These are phyloP conservation scores for Fulmarus glacialis DNA, from an alignment of 2,113 vertebrate species.

Conservation along the genomic window DNA sequence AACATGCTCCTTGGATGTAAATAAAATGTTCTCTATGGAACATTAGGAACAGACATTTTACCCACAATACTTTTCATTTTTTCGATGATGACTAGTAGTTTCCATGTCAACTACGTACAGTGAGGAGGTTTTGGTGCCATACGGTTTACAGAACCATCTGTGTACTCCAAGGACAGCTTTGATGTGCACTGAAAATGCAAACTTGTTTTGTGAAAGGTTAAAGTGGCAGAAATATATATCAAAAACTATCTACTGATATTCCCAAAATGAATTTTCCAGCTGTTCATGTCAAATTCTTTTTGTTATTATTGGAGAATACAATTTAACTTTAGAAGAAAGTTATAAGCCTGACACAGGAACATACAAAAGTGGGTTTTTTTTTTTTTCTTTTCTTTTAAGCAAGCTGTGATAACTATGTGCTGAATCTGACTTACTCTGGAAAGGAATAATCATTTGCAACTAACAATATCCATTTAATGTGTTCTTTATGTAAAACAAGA, in stretches of 20 bases:
- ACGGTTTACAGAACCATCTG: constrained; percentile 79
- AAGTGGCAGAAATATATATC: constrained; percentile 4
- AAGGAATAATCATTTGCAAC: neutral
- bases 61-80: neutral
- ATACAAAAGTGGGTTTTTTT: neutral
- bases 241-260: neutral
- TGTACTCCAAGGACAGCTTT: constrained; percentile 72
- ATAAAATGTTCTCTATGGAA: neutral
- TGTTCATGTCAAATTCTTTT: constrained; percentile 13
- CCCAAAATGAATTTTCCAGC: constrained; percentile 38
- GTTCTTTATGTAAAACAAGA: neutral
- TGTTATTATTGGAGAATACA: neutral
- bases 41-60: neutral
- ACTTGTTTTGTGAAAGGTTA: constrained; percentile 70
- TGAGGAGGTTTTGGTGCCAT: constrained; percentile 66
- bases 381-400: neutral
- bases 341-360: neutral
- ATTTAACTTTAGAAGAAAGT: constrained; percentile 9
- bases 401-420: neutral
- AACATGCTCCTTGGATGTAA: neutral
- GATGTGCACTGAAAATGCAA: constrained; percentile 72
- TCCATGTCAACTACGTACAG: neutral
- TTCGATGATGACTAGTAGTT: constrained; percentile 2
- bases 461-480: neutral
- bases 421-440: neutral